These are phyloP conservation scores for Sipha maydis DNA, from an alignment of 2,888 invertebrate genomes.

Conservation along the genomic window DNA sequence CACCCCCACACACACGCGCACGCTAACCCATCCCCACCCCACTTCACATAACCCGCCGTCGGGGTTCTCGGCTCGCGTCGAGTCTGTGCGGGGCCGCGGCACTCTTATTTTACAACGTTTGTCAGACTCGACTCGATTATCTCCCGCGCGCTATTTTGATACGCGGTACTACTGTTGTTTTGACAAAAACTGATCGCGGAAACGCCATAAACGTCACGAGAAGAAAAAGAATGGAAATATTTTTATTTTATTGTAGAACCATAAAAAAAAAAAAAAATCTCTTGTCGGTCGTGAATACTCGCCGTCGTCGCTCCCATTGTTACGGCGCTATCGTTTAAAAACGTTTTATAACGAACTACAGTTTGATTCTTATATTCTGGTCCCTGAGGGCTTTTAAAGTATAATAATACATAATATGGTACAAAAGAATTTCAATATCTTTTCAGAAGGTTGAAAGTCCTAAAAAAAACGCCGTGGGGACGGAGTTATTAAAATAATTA, in stretches of 20 bases:
- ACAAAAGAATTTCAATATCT: conserved; percentile 60
- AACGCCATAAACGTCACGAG: not conserved
- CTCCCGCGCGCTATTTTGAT: conserved; percentile 33
- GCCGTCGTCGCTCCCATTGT: conserved; percentile 38
- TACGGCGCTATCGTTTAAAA: conserved; percentile 48
- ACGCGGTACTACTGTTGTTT: conserved; percentile 37
- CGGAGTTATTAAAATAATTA: conserved; percentile 53
- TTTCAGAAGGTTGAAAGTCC: conserved; percentile 3
- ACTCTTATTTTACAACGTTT: conserved; percentile 16
- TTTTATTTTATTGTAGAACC: conserved; percentile 18
- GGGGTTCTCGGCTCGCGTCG: not conserved
- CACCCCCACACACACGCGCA: not conserved
- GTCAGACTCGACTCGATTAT: conserved; percentile 50
- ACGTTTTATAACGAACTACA: conserved; percentile 51
- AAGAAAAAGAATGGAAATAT: conserved; percentile 11
- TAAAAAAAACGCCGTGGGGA: conserved; percentile 23
- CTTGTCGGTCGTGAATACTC: conserved; percentile 30
- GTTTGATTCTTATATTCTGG: conserved; percentile 41
- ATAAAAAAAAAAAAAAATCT: conserved; percentile 6
- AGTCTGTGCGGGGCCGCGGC: not conserved
- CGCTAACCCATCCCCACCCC: no score
- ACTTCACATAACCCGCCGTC: no score
- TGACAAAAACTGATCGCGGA: conserved; percentile 44
- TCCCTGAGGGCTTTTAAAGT: conserved; percentile 46
- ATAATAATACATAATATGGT: conserved; percentile 9